Evolutionary conservation across 2,113 vertebrate genomes (phyloP).

Genomic region (Microcebus lehilahytsara): DNA sequence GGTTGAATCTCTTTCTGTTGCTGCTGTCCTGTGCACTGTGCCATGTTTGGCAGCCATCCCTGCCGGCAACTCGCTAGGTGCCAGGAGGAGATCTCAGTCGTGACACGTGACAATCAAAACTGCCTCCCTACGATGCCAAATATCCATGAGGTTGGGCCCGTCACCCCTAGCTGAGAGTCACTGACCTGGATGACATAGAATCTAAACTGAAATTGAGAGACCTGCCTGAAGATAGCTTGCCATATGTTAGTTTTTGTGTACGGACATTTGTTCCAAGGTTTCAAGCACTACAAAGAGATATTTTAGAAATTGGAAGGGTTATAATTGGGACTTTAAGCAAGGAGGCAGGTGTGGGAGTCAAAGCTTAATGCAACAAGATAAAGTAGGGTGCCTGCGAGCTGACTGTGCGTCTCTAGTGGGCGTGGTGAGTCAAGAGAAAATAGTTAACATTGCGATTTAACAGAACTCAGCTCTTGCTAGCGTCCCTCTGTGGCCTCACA

Average conservation of each 20-base stretch:
- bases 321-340: background rate
- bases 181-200: background rate
- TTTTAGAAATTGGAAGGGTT: background rate
- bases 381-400: background rate
- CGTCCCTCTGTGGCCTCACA: background rate
- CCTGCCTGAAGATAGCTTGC: background rate
- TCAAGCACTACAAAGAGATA: background rate
- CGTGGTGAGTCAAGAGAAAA: background rate
- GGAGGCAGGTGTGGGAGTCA: fast-evolving
- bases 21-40: background rate
- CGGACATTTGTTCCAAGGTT: background rate
- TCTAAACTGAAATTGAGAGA: background rate
- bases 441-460: background rate
- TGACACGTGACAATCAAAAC: background rate
- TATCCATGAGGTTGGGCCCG: background rate
- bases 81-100: background rate
- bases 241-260: background rate
- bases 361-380: background rate
- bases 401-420: background rate
- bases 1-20: background rate
- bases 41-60: background rate
- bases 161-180: background rate
- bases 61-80: background rate
- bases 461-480: background rate
- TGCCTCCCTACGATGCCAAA: background rate